Evolutionary conservation across 2,113 vertebrate genomes (phyloP).

Genomic region (Corydoras maculifer): DNA sequence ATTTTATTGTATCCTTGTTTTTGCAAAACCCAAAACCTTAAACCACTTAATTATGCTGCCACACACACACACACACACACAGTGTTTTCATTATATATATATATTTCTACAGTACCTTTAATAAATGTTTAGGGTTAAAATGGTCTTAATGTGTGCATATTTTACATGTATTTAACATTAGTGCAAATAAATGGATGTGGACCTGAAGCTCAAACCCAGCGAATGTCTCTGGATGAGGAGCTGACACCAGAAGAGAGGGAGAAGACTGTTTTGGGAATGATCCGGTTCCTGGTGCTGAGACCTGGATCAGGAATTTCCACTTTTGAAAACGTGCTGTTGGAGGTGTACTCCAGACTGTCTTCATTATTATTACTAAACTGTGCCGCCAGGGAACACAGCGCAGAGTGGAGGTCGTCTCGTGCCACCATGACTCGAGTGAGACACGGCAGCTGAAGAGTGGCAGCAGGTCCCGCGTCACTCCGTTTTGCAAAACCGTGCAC

Average conservation of each 20-base stretch:
- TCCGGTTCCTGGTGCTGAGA: conserved; percentile 30
- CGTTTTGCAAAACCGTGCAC: conserved; percentile 44
- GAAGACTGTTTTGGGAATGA: conserved; percentile 50
- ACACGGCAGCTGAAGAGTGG: conserved; percentile 44
- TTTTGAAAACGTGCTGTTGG: conserved; percentile 30
- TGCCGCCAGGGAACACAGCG: conserved; percentile 61
- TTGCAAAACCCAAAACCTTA: too few species aligned
- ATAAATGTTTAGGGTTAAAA: background rate
- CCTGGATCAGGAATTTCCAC: conserved; percentile 4
- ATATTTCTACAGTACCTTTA: too few species aligned
- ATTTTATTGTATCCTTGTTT: too few species aligned
- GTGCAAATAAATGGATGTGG: background rate
- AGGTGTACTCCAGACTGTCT: conserved; percentile 17
- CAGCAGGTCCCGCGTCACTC: background rate
- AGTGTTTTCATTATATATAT: too few species aligned
- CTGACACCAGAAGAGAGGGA: conserved; percentile 42
- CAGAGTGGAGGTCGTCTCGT: conserved; percentile 60
- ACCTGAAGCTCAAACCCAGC: conserved; percentile 70
- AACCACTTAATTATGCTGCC: too few species aligned
- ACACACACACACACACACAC: too few species aligned
- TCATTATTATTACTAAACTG: conserved; percentile 40
- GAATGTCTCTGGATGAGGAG: conserved; percentile 47
- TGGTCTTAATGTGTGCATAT: background rate
- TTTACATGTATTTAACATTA: background rate
- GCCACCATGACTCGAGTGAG: conserved; percentile 40